phyloP scores from a whole-genome alignment of 2,113 vertebrate species.

The Eurystomus gularis region DNA sequence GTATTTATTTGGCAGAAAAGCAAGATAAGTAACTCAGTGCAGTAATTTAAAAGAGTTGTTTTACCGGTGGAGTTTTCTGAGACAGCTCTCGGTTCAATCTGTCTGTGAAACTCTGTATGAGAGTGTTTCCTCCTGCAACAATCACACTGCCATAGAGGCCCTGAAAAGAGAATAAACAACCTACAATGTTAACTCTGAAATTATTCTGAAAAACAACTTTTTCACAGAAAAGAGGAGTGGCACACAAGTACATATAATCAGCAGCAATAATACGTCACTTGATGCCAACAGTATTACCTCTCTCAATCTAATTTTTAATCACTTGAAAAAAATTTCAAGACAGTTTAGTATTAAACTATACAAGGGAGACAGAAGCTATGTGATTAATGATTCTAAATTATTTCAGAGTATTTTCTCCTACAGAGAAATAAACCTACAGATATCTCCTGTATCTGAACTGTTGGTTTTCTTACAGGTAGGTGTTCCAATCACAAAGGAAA shows the following conservation, averaged over 20 bases:
- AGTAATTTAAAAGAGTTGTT: neutral
- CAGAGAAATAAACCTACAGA: neutral
- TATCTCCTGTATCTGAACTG: neutral
- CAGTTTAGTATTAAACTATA: neutral
- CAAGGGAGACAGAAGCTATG: neutral
- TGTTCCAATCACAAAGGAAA: neutral
- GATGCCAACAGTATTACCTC: neutral
- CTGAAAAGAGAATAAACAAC: conserved; percentile 66
- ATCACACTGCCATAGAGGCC: conserved; percentile 98
- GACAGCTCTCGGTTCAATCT: conserved; percentile 95
- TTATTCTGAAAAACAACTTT: neutral
- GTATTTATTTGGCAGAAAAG: neutral
- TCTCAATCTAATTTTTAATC: neutral
- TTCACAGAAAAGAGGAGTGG: neutral
- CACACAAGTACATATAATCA: accelerated
- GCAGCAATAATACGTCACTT: neutral
- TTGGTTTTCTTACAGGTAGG: neutral
- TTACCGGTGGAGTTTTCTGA: conserved; percentile 97
- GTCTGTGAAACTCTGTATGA: conserved; percentile 98
- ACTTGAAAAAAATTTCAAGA: neutral
- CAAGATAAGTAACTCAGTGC: neutral
- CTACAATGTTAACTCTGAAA: neutral
- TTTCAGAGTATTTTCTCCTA: neutral
- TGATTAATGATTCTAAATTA: neutral
- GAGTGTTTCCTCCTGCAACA: conserved; percentile 95